Percentiles rank a stretch among this genome's conserved stretches.
These are phyloP conservation scores for Seira musarum DNA, from an alignment of 2,888 invertebrate species.

Conservation along the genomic window DNA sequence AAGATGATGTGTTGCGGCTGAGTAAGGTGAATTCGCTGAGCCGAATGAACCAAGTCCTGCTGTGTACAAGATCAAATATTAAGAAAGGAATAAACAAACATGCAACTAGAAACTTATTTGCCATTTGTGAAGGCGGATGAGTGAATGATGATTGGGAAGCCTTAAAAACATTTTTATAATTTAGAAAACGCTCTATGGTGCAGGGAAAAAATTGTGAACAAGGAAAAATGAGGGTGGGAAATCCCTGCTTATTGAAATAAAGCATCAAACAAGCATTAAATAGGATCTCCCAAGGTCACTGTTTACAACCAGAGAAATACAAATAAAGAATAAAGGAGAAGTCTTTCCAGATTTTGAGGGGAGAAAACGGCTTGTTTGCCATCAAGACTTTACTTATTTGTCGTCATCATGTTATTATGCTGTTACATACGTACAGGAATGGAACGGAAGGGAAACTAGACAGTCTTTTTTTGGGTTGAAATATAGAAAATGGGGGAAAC, in stretches of 20 bases:
- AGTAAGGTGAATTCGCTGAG: constrained; percentile 67
- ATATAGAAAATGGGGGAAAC: background rate
- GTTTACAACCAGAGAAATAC: constrained; percentile 43
- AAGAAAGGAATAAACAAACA: constrained; percentile 79
- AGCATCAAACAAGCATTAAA: constrained; percentile 6
- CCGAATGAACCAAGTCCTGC: constrained; percentile 69
- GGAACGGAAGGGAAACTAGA: background rate
- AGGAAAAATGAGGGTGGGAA: no score
- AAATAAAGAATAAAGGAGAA: constrained; percentile 9
- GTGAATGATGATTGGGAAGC: no score
- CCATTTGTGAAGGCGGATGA: no score
- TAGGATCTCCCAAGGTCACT: constrained; percentile 13
- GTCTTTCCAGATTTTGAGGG: background rate
- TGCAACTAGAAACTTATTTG: no score
- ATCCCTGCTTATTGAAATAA: no score
- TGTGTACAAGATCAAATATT: constrained; percentile 71
- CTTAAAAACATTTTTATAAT: no score
- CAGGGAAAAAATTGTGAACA: no score
- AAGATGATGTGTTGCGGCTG: constrained; percentile 69
- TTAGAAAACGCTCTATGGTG: no score
- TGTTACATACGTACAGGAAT: constrained; percentile 2
- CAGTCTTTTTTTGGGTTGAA: constrained; percentile 20
- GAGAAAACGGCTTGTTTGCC: constrained; percentile 31
- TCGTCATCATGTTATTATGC: constrained; percentile 28
- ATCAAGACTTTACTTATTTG: constrained; percentile 51